A percentile compares a stretch with the other conserved stretches of the same genome.
phyloP scores from a whole-genome alignment of 2,113 vertebrate species.

The Columbina picui region DNA sequence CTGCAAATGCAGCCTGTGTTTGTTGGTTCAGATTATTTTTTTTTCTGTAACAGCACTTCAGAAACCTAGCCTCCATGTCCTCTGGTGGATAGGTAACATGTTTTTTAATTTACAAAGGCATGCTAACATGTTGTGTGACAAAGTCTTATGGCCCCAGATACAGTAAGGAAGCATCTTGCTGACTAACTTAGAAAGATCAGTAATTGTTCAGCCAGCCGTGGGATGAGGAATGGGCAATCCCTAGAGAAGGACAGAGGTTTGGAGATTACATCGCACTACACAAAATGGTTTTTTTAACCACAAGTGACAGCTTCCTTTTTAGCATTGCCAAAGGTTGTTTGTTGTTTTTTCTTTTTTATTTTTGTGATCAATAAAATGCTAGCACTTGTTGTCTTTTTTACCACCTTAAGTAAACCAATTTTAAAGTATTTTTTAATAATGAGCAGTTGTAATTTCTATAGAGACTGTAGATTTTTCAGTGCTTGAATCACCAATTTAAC shows the following conservation, averaged over 20 bases:
- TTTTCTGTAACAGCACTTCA: neutral
- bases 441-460: neutral
- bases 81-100: neutral
- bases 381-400: neutral
- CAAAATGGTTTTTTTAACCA: neutral
- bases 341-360: neutral
- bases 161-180: neutral
- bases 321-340: neutral
- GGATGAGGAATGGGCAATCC: neutral
- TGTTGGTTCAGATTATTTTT: neutral
- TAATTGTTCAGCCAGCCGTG: neutral
- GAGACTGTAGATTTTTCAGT: neutral
- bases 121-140: neutral
- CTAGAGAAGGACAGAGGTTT: neutral
- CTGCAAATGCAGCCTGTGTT: rapidly evolving
- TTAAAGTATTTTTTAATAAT: neutral
- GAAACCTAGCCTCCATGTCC: neutral
- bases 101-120: neutral
- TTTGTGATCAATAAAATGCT: neutral
- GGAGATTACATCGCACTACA: neutral
- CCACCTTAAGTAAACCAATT: neutral
- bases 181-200: neutral
- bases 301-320: neutral
- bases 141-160: neutral
- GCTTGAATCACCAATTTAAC: neutral